Base-by-base conservation (phyloP, 2,888 invertebrate species). In the Molanna angustata region DNA sequence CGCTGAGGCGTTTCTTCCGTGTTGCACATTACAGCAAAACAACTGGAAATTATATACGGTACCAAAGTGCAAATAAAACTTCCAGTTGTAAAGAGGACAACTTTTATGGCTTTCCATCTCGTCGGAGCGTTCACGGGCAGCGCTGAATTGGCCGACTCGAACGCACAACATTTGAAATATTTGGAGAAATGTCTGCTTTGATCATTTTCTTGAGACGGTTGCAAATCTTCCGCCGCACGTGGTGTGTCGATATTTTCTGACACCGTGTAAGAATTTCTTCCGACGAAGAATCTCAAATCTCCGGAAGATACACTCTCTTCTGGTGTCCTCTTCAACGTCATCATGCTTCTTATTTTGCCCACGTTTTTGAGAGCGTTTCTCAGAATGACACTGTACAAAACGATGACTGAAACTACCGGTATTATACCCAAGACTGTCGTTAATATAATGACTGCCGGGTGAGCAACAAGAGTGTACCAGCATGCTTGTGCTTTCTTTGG, bases 21-120 rank as follows among this genome's bases (percentile, higher is more conserved):
- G 13, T 21, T 22, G 13, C 42, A 42, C 19, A 42, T 4, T 4
- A 21, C 20, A 14, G 7, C 19, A 4, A 42, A 9, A 13, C n/a
- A 19, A 22, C 20, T n/a, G 13, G 42, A 4, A 13, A 42, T 21
- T 80, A 80, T 83, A 61, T 79, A 83, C 1, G 84, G 84, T 57
- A 76, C 68, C 84, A 84, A 84, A 0, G 84, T 82, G 3, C 80
- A 61, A 58, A 83, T 65, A 61, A 83, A 80, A 61, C 80, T 78
- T 2, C 79, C 77, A 1, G 81, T 78, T 14, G 83, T 83, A 6
- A 83, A 72, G 63, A 80, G 64, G 1, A 84, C 83, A 17, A 84
- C 75, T 61, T 78, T 79, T 3, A 84, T 76, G 0, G 84, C 83
- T 61, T 81, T 78, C 76, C 79, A 80, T 66, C 80, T 82, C 3